Evolutionary conservation across 2,888 invertebrate species (phyloP), one percentile per base, ranked within the genome.

Genomic region (Acronicta psi): DNA sequence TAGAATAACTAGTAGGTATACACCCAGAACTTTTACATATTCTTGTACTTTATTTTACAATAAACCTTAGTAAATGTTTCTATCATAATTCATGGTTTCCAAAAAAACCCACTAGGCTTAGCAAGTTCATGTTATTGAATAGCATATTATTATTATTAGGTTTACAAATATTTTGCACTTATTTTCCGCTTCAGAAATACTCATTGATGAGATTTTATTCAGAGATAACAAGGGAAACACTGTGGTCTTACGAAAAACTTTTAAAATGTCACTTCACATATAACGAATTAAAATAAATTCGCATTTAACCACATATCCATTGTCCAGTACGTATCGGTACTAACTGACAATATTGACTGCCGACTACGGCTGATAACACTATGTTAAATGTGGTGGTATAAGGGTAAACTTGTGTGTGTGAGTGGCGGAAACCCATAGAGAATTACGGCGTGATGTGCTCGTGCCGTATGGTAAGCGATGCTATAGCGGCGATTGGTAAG

Each of bases 341-440:
- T 77, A 80, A 82, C 84, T 84, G 81, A 81, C 81, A 82, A 71
- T 87, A 88, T 87, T 85, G 87, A 89, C 90, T 89, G 84, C 65
- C 77, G 61, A 81, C 80, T 75, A 73, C 52, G 63, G 74, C 79
- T 88, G 91, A 90, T 90, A 91, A 89, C 83, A 71, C 76, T 65
- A 76, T 85, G 82, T 82, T 86, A 88, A 82, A 84, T 81, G 77
- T 81, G 74, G 53, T 75, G 64, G 66, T 69, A 71, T 75, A 77
- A 71, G 70, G 78, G 75, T 76, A 72, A 60, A 53, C 31, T 38
- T 14, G 53, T 63, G 63, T 63, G 64, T 77, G 72, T 81, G 79
- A 75, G 66, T 81, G 68, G 59, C 71, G 80, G 78, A 85, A 87
- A 83, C 82, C 80, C 84, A 83, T 77, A 82, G 77, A 88, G 77